Evolutionary conservation across 2,888 invertebrate species (phyloP).

Genomic region (Xestia xanthographa): DNA sequence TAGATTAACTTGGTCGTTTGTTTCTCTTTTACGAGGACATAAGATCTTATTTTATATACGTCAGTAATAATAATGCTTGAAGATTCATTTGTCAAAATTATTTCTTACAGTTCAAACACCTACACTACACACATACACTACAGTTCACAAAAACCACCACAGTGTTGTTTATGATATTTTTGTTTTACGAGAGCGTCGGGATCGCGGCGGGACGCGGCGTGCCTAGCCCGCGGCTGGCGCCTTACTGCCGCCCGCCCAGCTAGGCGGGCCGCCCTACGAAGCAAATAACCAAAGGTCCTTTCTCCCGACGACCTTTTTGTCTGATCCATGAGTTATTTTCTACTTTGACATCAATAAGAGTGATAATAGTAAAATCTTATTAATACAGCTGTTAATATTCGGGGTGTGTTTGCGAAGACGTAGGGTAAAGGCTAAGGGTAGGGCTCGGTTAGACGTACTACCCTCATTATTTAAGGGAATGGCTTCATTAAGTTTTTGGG

Average conservation of each 20-base stretch:
- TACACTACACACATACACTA: constrained; percentile 45
- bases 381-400: constrained; percentile 41
- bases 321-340: constrained; percentile 53
- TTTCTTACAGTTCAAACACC: constrained; percentile 30
- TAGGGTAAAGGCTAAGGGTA: neutral
- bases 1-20: constrained; percentile 20
- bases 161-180: constrained; percentile 60
- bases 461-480: constrained; percentile 41
- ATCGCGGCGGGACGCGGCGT: constrained; percentile 61
- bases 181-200: constrained; percentile 52
- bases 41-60: constrained; percentile 22
- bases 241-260: constrained; percentile 75
- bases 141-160: constrained; percentile 39
- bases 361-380: constrained; percentile 39
- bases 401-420: constrained; percentile 32
- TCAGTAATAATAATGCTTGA: neutral
- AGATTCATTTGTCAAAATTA: neutral
- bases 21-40: constrained; percentile 7
- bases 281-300: constrained; percentile 64
- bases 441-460: constrained; percentile 7
- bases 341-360: constrained; percentile 42
- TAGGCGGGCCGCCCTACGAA: constrained; percentile 59
- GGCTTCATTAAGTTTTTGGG: constrained; percentile 49
- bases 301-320: constrained; percentile 62
- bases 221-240: constrained; percentile 70